Evolutionary conservation across 2,888 invertebrate genomes (phyloP).

Genomic region (Argynnis bischoffii): DNA sequence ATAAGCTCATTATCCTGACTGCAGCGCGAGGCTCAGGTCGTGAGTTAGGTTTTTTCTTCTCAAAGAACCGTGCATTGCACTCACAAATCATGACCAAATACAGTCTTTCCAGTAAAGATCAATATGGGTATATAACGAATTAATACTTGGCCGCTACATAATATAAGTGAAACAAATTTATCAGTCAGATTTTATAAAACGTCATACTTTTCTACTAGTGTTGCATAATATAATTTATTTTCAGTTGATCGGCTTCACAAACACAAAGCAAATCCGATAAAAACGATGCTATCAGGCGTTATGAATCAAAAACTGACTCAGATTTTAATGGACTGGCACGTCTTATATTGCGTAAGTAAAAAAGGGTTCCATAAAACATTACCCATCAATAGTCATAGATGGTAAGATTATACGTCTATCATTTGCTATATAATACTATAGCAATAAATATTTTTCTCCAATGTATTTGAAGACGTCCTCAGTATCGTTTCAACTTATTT

Average conservation of each 20-base stretch:
- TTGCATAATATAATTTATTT: conserved; percentile 34
- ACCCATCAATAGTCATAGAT: conserved; percentile 19
- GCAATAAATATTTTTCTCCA: not conserved
- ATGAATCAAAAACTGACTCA: conserved; percentile 33
- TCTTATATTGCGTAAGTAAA: conserved; percentile 31
- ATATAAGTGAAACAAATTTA: not conserved
- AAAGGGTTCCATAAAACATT: conserved; percentile 28
- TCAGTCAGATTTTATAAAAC: not conserved
- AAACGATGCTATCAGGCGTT: conserved; percentile 34
- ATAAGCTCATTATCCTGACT: conserved; percentile 18
- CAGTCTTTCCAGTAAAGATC: conserved; percentile 2
- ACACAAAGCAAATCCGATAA: conserved; percentile 34
- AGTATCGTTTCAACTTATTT: not conserved
- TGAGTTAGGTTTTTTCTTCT: conserved; percentile 17
- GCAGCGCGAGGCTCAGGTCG: conserved; percentile 8
- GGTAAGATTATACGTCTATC: conserved; percentile 12
- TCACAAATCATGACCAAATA: conserved; percentile 18
- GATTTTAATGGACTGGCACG: conserved; percentile 39
- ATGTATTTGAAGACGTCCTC: too few relatives aligned
- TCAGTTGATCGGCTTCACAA: conserved; percentile 28
- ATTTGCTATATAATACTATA: too few relatives aligned
- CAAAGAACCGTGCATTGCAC: conserved; percentile 10
- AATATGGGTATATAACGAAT: not conserved
- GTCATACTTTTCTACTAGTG: conserved; percentile 27
- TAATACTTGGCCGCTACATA: not conserved